Percentiles rank a stretch among this genome's conserved stretches.
Evolutionary conservation across 2,797 vertebrate genomes (phyloP).

Genomic region (Sardinella longiceps): DNA sequence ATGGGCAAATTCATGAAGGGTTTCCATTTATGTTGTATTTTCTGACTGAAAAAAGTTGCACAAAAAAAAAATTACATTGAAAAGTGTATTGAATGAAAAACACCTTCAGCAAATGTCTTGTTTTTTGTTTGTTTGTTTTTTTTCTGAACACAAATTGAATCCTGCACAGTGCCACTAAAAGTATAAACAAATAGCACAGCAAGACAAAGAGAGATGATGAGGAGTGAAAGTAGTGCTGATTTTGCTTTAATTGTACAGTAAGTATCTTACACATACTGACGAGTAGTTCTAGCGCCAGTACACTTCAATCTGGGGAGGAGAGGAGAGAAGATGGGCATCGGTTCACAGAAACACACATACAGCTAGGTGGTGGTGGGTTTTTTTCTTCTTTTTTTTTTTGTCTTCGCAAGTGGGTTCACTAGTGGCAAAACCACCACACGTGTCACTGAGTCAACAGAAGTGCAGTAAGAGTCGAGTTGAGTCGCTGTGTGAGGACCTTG

Average conservation of each 20-base stretch:
- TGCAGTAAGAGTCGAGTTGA: neutral
- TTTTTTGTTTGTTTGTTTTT: slow-evolving; percentile 34
- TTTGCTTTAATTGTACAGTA: slow-evolving; percentile 69
- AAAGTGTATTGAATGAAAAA: slow-evolving; percentile 49
- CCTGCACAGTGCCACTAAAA: slow-evolving; percentile 69
- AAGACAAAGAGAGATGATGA: slow-evolving; percentile 63
- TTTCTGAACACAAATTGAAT: slow-evolving; percentile 54
- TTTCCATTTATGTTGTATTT: neutral
- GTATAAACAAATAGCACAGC: slow-evolving; percentile 52
- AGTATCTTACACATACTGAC: slow-evolving; percentile 73
- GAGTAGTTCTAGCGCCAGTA: slow-evolving; percentile 67
- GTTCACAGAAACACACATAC: neutral
- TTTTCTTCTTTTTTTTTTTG: neutral
- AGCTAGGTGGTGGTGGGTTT: neutral
- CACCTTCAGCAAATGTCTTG: no score
- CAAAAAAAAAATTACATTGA: slow-evolving; percentile 26
- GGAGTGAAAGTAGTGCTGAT: slow-evolving; percentile 71
- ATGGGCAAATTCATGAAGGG: neutral
- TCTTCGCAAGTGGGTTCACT: neutral
- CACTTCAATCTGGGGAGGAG: neutral
- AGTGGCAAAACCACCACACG: neutral
- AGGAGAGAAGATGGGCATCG: neutral
- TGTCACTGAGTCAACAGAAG: neutral
- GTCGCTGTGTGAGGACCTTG: neutral
- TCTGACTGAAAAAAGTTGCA: neutral